Conservation (phyloP, 23 tunicate genomes). For the Diplosoma virens region DNA sequence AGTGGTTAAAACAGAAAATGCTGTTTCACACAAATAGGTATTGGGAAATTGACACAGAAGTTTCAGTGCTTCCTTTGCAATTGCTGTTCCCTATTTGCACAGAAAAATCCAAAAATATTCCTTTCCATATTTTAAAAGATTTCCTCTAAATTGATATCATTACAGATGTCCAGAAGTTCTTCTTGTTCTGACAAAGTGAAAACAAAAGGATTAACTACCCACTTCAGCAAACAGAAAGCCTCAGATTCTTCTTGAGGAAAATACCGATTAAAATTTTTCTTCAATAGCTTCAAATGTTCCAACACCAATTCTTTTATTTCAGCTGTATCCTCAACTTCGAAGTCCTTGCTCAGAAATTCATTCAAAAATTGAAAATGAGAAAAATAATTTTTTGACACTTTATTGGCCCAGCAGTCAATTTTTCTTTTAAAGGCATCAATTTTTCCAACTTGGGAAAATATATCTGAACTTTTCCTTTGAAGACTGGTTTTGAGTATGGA, state of each 20-base stretch:
- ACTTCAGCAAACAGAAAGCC: conserved; percentile 8
- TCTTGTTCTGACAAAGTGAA: no score
- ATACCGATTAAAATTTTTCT: conserved; percentile 17
- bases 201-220: conserved; percentile 23
- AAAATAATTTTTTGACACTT: conserved; percentile 38
- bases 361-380: conserved; percentile 29
- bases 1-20: conserved; percentile 46
- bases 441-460: conserved; percentile 37
- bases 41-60: conserved; percentile 33
- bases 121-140: conserved; percentile 5
- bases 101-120: no score
- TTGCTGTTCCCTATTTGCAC: conserved; percentile 13
- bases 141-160: conserved; percentile 1
- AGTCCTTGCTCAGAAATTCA: conserved; percentile 24
- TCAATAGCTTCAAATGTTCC: conserved; percentile 27
- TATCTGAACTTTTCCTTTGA: conserved; percentile 35
- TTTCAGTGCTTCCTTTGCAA: conserved; percentile 9
- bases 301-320: conserved; percentile 28
- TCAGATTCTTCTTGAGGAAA: conserved; percentile 40
- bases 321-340: conserved; percentile 39
- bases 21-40: conserved; percentile 54
- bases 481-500: conserved; percentile 42
- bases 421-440: conserved; percentile 29
- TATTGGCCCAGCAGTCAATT: conserved; percentile 44
- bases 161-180: conserved; percentile 14